Conservation (phyloP, 1,140 invertebrate species). For the Drosophila micromelanica region DNA sequence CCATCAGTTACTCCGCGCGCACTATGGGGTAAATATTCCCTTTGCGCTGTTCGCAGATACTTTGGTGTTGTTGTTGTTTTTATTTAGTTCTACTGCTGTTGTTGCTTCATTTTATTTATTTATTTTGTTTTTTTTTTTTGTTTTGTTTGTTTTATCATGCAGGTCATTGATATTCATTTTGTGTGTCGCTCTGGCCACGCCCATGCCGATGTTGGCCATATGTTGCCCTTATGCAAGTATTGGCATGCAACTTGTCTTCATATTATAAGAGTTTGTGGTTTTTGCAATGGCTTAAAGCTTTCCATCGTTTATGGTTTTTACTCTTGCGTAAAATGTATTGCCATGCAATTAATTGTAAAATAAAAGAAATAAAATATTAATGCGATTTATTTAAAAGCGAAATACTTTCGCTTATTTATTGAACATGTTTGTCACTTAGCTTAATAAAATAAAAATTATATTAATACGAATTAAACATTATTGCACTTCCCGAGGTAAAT, state of each 20-base stretch:
- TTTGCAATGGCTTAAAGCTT: conserved; percentile 6
- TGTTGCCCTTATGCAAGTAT: conserved; percentile 10
- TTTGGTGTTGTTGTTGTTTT: conserved; percentile 22
- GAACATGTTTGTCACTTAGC: neutral
- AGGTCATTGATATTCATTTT: conserved; percentile 65
- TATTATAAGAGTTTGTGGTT: neutral
- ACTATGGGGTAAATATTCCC: conserved; percentile 7
- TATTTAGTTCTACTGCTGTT: conserved; percentile 24
- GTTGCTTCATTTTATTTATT: conserved; percentile 21
- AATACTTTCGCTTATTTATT: conserved; percentile 3
- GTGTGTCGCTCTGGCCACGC: conserved; percentile 53
- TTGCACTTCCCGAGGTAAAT: no score
- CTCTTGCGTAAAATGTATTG: conserved; percentile 20
- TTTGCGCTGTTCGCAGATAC: conserved; percentile 20
- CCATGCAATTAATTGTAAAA: conserved; percentile 36
- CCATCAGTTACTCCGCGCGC: neutral
- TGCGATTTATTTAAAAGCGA: conserved; percentile 32
- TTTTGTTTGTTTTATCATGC: conserved; percentile 26
- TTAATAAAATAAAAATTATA: neutral
- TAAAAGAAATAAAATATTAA: conserved; percentile 13
- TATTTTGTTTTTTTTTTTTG: conserved; percentile 28
- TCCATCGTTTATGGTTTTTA: conserved; percentile 18
- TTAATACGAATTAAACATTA: no score
- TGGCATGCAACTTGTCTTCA: conserved; percentile 17
- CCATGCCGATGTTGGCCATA: conserved; percentile 25